phyloP scores from a whole-genome alignment of 2,888 invertebrate genomes.

The Saturnia pavonia region DNA sequence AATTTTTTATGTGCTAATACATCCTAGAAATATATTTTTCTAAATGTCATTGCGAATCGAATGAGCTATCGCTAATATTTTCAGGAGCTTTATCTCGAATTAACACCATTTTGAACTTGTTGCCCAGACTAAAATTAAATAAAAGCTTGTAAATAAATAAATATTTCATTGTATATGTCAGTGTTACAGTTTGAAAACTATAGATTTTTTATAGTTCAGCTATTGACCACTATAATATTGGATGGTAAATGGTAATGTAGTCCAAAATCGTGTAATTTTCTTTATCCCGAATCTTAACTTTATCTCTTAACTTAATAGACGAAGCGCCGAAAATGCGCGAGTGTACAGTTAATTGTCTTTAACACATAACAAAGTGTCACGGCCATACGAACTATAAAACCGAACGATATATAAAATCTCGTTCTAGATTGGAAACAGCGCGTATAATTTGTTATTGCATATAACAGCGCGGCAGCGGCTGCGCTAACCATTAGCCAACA shows the following conservation, averaged over 20 bases:
- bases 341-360: not conserved
- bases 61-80: too few species aligned
- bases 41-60: too few species aligned
- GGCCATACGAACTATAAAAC: constrained; percentile 6
- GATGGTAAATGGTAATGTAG: not conserved
- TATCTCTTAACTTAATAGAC: too few species aligned
- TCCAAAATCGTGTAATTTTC: not conserved
- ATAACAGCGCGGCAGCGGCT: constrained; percentile 35
- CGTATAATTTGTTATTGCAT: constrained; percentile 47
- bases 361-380: constrained; percentile 1
- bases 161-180: too few species aligned
- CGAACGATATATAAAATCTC: constrained; percentile 32
- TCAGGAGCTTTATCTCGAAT: too few species aligned
- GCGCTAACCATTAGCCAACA: constrained; percentile 6
- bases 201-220: not conserved
- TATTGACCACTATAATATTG: not conserved
- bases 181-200: too few species aligned
- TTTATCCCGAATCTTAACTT: too few species aligned
- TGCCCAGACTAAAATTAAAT: too few species aligned
- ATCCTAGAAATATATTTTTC: too few species aligned
- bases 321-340: not conserved
- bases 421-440: constrained; percentile 49
- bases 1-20: too few species aligned
- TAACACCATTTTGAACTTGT: too few species aligned
- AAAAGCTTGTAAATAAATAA: too few species aligned